Conservation (phyloP, 2,888 invertebrate species). For the Malthinus flaveolus region DNA sequence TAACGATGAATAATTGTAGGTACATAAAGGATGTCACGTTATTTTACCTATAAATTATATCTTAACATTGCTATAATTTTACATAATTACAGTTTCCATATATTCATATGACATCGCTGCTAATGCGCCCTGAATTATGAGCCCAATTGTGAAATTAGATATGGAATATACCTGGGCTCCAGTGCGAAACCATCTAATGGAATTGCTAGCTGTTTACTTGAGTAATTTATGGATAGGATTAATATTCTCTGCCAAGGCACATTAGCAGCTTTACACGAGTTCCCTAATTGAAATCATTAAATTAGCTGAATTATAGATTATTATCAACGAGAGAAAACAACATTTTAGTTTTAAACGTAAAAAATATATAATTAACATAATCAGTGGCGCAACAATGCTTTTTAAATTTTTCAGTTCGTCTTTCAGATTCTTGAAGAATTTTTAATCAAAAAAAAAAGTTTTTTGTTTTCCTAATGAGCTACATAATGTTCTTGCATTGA, state of each 20-base stretch:
- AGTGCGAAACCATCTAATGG: conserved; percentile 30
- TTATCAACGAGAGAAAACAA: too few species aligned
- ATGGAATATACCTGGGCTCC: conserved; percentile 44
- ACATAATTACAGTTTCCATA: conserved; percentile 37
- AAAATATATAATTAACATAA: too few species aligned
- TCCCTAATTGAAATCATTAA: conserved; percentile 21
- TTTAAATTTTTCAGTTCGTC: too few species aligned
- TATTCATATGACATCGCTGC: conserved; percentile 37
- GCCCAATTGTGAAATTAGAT: conserved; percentile 55
- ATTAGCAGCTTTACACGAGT: conserved; percentile 22
- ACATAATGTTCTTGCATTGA: too few species aligned
- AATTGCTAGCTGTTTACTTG: conserved; percentile 43
- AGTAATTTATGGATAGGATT: conserved; percentile 52
- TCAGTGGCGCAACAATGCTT: too few species aligned
- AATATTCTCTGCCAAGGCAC: conserved; percentile 41
- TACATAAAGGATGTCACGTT: conserved; percentile 35
- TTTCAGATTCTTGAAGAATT: too few species aligned
- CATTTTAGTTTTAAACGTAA: too few species aligned
- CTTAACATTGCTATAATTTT: conserved; percentile 39
- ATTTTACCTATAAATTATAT: conserved; percentile 50
- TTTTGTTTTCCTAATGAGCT: too few species aligned
- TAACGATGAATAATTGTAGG: conserved; percentile 28
- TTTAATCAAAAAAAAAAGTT: too few species aligned
- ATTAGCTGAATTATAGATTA: conserved; percentile 11
- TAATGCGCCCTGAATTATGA: conserved; percentile 50